Base-by-base conservation (phyloP, 2,797 vertebrate genomes). In the Dallia pectoralis region DNA sequence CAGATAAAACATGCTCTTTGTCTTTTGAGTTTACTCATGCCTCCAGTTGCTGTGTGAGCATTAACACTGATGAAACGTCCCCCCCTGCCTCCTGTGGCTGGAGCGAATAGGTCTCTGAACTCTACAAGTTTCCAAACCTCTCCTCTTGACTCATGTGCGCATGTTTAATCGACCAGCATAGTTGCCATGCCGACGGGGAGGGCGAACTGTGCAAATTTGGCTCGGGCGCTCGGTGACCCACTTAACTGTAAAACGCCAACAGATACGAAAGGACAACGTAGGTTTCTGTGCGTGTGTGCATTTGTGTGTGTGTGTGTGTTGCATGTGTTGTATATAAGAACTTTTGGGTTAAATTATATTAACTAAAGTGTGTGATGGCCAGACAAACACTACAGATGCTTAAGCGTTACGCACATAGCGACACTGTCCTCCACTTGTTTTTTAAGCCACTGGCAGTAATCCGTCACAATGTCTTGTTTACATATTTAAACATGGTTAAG, bases 171-270 rank as follows among this genome's bases (percentile, higher is more conserved):
- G 87, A 94, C 91, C 93, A 84, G 90, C 89, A 86, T 87, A 83
- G 94, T 97, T 96, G 91, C 92, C 91, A 96, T 97, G 95, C 89
- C 95, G 96, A 97, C 95, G 78, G 70, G 62, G 30, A 32, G 15
- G 62, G 62, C 16, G 62, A 64, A 59, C 22, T 12, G 62, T 83
- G 87, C 87, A 88, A 89, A 91, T 87, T 87, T 83, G 71, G 91
- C 92, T 88, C 53, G 92, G 93, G 88, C 94, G 94, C 92, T 92
- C 86, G 88, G 92, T 98, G 97, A 98, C 96, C 97, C 95, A 97
- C 93, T 97, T 98, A 88, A 95, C 93, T 91, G 89, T 92, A 94
- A 85, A 85, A 91, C 79, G 87, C 84, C 87, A 91, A 94, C 91
- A 96, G 62, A 64, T 33, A 30, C 62, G 62, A 29, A 19, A 16